Percentiles rank a stretch among this genome's conserved stretches.
phyloP scores from a whole-genome alignment of 2,888 invertebrate species.

The Cactoblastis cactorum region DNA sequence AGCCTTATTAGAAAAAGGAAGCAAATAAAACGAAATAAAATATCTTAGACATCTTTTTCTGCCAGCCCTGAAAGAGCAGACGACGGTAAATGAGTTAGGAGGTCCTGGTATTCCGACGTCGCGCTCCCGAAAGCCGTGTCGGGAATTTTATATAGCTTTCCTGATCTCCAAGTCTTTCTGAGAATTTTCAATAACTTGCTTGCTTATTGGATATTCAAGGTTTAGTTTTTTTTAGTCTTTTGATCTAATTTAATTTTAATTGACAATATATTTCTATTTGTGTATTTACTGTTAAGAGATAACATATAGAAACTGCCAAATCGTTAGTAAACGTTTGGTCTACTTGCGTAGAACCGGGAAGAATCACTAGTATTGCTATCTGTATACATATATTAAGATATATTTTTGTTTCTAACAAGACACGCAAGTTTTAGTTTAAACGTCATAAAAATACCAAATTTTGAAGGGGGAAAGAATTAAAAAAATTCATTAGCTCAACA shows the following conservation, averaged over 20 bases:
- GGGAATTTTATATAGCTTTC: conserved; percentile 13
- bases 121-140: not conserved
- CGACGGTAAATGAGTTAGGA: conserved; percentile 2
- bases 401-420: no score
- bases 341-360: no score
- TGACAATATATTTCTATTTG: no score
- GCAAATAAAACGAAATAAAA: no score
- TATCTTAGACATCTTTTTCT: not conserved
- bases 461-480: not conserved
- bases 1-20: no score
- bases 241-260: no score
- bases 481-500: not conserved
- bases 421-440: not conserved
- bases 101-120: conserved; percentile 1
- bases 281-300: no score
- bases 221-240: no score
- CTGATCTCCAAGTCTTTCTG: not conserved
- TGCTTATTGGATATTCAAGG: not conserved
- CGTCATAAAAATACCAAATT: not conserved
- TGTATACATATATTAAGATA: no score
- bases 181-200: not conserved
- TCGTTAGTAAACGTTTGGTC: no score
- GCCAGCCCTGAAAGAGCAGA: not conserved
- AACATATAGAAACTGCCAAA: no score
- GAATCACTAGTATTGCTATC: no score